A percentile compares a stretch with the other conserved stretches of the same genome.
Evolutionary conservation across 2,888 invertebrate species (phyloP).

Genomic region (Trimorus sp.): DNA sequence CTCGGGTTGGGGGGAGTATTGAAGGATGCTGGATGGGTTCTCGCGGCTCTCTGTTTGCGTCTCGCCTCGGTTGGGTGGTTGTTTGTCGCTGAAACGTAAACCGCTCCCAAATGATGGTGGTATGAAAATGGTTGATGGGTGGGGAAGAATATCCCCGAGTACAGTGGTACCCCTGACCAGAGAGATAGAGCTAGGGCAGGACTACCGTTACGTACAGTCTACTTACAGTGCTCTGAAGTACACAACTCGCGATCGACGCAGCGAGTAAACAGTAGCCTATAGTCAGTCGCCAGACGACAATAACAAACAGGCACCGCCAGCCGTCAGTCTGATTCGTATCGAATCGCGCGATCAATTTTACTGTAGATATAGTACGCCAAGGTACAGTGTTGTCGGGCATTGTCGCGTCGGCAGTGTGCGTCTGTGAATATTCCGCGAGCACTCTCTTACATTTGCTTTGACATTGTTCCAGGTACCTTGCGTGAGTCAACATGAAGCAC

Average conservation of each 20-base stretch:
- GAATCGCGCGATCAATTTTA: conserved; percentile 67
- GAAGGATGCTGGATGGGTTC: conserved; percentile 67
- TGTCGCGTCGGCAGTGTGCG: conserved; percentile 32
- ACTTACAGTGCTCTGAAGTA: conserved; percentile 79
- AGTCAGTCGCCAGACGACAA: conserved; percentile 56
- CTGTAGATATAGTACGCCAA: conserved; percentile 65
- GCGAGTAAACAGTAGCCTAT: conserved; percentile 68
- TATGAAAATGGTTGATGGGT: conserved; percentile 75
- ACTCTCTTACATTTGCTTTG: conserved; percentile 40
- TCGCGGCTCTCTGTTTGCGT: conserved; percentile 69
- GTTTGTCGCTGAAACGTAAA: conserved; percentile 73
- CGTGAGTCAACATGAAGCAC: conserved; percentile 72
- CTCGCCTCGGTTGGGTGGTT: conserved; percentile 77
- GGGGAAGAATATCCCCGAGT: conserved; percentile 79
- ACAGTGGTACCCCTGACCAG: conserved; percentile 81
- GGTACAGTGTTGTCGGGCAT: conserved; percentile 59
- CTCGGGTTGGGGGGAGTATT: conserved; percentile 57
- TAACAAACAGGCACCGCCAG: conserved; percentile 39
- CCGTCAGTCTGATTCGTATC: conserved; percentile 68
- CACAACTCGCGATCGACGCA: conserved; percentile 74
- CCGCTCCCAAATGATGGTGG: conserved; percentile 72
- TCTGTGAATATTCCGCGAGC: conserved; percentile 20
- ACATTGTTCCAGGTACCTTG: conserved; percentile 64
- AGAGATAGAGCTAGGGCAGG: conserved; percentile 82
- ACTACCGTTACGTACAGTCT: conserved; percentile 82